phyloP scores from a whole-genome alignment of 2,113 vertebrate genomes.

The Gallinago paraguaiae region DNA sequence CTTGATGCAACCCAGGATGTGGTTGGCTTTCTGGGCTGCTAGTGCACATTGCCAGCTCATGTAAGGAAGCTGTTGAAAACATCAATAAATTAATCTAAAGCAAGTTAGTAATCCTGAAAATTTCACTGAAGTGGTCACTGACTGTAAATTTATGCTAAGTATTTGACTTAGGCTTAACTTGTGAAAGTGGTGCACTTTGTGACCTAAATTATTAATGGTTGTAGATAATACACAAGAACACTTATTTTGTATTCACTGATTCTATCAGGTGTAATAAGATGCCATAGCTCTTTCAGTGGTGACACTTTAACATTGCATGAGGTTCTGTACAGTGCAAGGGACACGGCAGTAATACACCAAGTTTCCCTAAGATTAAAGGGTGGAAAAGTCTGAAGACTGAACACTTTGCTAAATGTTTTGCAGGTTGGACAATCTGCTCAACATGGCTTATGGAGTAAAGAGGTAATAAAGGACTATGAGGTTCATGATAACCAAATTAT shows the following conservation, averaged over 20 bases:
- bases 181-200: neutral
- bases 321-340: neutral
- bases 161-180: neutral
- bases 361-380: neutral
- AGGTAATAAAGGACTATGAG: constrained; percentile 84
- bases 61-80: neutral
- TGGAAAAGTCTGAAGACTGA: constrained; percentile 68
- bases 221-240: neutral
- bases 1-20: too few relatives aligned
- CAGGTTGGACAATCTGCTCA: constrained; percentile 99
- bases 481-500: constrained; percentile 40
- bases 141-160: neutral
- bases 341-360: neutral
- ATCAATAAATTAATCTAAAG: neutral
- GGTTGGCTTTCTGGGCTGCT: too few relatives aligned
- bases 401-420: constrained; percentile 79
- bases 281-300: neutral
- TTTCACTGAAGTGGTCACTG: neutral
- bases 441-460: constrained; percentile 99
- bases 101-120: neutral
- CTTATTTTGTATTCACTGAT: neutral
- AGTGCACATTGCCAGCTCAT: too few relatives aligned
- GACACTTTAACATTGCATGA: neutral
- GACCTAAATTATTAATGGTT: neutral
- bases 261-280: neutral